Evolutionary conservation across 2,113 vertebrate genomes (phyloP), one percentile per base, ranked within the genome.

Genomic region (Nothoprocta pentlandii): DNA sequence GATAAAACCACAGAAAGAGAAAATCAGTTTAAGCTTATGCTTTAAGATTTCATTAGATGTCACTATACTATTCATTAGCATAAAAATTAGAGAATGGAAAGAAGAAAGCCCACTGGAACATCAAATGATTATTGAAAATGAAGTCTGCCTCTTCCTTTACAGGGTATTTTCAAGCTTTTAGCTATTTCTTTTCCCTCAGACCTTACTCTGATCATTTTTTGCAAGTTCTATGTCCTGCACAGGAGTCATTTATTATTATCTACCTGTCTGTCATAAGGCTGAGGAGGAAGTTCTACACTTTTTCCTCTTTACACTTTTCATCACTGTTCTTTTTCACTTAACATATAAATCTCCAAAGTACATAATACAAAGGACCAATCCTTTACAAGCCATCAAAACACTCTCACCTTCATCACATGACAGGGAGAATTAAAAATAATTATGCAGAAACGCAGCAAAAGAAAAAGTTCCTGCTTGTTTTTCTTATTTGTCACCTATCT

Each of bases 1-100:
- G 42, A 75, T 41, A 73, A 79, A 71, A 80, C 16, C 12, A 75
- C 36, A 62, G 34, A 67, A 78, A 87, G 62, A 41, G 4, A 71
- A 75, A 93, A 30, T 15, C 34, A 49, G 11, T 64, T 93, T 88
- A 88, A 82, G 58, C 6, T 89, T 93, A 28, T 44, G 16, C 23
- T 85, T 56, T 73, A 53, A 94, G 7, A 23, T 93, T 87, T 95
- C 64, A 51, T 80, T 92, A 94, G 30, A 62, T 34, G 64, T 8
- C 4, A 69, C 15, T 90, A 54, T 47, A 79, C 3, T 16, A 61
- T 47, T 59, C 22, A 30, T 46, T 54, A 81, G 2, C 20, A 78
- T 21, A 54, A n/a, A 22, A 26, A 39, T 23, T 6, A 75, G 34
- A 44, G 5, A 30, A 36, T 26, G 6, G 20, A 20, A 36, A 68